These are phyloP conservation scores for Therioaphis trifolii DNA, from an alignment of 2,888 invertebrate genomes.

Conservation along the genomic window DNA sequence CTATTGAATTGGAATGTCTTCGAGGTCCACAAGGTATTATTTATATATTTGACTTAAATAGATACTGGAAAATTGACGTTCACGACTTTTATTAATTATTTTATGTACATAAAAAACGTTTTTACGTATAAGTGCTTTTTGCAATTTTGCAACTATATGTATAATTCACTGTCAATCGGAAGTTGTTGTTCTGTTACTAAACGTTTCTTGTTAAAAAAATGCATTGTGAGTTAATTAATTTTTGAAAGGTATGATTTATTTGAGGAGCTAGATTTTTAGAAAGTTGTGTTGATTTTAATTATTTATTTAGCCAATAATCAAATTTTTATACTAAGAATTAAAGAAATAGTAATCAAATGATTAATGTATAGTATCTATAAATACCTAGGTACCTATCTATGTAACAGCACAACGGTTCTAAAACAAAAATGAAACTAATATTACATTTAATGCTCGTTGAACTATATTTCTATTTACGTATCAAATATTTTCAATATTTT, in stretches of 20 bases:
- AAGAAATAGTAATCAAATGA: neutral
- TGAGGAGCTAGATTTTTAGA: neutral
- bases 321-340: neutral
- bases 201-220: neutral
- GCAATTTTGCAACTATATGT: neutral
- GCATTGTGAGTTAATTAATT: neutral
- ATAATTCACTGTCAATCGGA: neutral
- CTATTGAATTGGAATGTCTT: slow-evolving; percentile 83
- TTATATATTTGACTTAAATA: neutral
- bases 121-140: too few species aligned
- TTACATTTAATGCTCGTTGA: neutral
- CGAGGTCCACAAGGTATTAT: slow-evolving; percentile 79
- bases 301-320: slow-evolving; percentile 8
- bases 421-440: too few species aligned
- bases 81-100: neutral
- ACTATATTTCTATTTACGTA: neutral
- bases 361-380: too few species aligned
- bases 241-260: neutral
- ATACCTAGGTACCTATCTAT: neutral
- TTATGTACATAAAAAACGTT: too few species aligned
- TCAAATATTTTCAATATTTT: neutral
- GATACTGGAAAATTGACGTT: neutral
- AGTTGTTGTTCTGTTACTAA: neutral
- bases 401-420: too few species aligned
- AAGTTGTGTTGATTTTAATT: slow-evolving; percentile 17